Evolutionary conservation across 1,140 invertebrate genomes (phyloP).

Genomic region (Grapholita molesta): DNA sequence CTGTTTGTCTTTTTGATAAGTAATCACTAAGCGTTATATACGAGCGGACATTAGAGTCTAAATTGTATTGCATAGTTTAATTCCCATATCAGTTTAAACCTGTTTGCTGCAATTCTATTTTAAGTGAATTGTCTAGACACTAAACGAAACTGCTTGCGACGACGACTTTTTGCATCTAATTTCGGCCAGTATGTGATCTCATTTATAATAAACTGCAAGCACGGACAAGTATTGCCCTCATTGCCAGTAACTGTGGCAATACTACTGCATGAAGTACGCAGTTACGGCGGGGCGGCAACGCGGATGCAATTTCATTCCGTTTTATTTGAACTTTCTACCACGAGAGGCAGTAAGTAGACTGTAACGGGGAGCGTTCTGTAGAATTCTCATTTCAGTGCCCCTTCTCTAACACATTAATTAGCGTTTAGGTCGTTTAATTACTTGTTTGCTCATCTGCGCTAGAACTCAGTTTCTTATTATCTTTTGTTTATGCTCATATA

Average conservation of each 20-base stretch:
- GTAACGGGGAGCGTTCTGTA: slow-evolving; percentile 24
- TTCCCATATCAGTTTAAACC: not conserved
- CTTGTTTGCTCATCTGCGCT: slow-evolving; percentile 7
- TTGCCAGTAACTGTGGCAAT: slow-evolving; percentile 10
- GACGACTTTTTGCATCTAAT: not conserved
- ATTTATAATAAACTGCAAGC: slow-evolving; percentile 12
- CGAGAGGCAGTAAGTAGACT: slow-evolving; percentile 30
- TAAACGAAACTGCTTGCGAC: not conserved
- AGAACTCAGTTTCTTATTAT: not conserved
- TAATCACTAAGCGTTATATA: no score
- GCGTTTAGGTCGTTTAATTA: slow-evolving; percentile 7
- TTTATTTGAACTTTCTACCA: slow-evolving; percentile 38
- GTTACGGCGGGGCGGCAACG: slow-evolving; percentile 22
- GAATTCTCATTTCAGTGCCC: slow-evolving; percentile 10
- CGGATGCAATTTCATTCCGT: slow-evolving; percentile 39
- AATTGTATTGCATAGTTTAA: not conserved
- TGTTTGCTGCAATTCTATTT: slow-evolving; percentile 2
- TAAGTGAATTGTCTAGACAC: not conserved
- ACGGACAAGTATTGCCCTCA: slow-evolving; percentile 5
- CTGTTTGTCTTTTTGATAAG: no score
- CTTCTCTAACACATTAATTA: slow-evolving; percentile 14
- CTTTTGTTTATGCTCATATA: not conserved
- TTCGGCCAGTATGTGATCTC: slow-evolving; percentile 5
- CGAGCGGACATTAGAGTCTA: no score
- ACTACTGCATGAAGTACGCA: slow-evolving; percentile 4